Evolutionary conservation across 2,888 invertebrate species (phyloP), one percentile per base, ranked within the genome.

Genomic region (Chironomus tentans): DNA sequence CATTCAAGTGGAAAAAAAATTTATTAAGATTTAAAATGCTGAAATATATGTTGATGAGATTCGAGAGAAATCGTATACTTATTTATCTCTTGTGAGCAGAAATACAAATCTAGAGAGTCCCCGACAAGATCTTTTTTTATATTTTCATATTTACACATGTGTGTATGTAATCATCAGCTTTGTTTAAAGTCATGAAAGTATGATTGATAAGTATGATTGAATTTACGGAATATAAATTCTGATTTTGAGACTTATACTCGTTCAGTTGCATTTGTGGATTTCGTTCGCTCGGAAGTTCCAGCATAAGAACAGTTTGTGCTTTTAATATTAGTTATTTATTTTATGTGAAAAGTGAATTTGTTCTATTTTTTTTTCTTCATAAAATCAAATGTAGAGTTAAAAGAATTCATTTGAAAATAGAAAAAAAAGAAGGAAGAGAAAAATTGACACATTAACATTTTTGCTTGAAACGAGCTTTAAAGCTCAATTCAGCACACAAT

Each of bases 201-300:
- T 15, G 15, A 56, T 56, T 56, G 56, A 56, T 56, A 56, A 56
- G 38, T 38, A 38, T 38, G 38, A 38, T 38, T 38, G 38, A 38
- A 38, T 38, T 38, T 38, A 18, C 15, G 15, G 56, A 65, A 69
- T 76, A 76, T 76, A 76, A 76, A 76, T 76, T 76, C 76, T 76
- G 69, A 56, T 38, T 24, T 69, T 69, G 61, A 76, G 28, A 28
- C 38, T 56, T 22, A 15, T 24, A 28, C 38, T 21, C 65, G 38
- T 12, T 76, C 76, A 76, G 76, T 76, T 69, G 76, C 68, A 76
- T 76, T 76, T 22, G 56, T 18, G 61, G 69, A 47, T 68, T 65
- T 38, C 18, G 22, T 46, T n/a, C 18, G 69, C 15, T 22, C 56
- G 68, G 69, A 69, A 22, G 68, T 15, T 22, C 18, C 22, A 22